Conservation (phyloP, 1,140 invertebrate genomes). For the Solenopsis fugax region DNA sequence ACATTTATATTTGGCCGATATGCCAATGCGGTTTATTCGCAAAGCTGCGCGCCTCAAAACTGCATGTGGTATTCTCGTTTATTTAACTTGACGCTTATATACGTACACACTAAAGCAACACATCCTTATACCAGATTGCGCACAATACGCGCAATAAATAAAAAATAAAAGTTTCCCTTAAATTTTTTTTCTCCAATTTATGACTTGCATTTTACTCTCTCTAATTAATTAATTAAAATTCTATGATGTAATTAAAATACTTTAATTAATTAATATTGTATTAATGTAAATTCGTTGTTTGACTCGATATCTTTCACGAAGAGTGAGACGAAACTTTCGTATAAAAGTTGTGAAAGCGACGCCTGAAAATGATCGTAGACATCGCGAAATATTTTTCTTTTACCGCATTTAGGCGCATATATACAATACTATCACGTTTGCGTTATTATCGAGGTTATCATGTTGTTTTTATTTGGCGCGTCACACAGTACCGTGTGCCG, state of each 20-base stretch:
- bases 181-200: not conserved
- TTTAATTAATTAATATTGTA: not conserved
- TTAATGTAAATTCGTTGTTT: not conserved
- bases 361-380: not conserved
- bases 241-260: not conserved
- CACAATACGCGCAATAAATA: not conserved
- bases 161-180: not conserved
- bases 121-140: not conserved
- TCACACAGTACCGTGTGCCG: not conserved
- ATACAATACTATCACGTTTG: not conserved
- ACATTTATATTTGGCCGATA: not conserved
- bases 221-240: not conserved
- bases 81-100: not conserved
- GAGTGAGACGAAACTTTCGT: not conserved
- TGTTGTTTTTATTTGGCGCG: not conserved
- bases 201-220: not conserved
- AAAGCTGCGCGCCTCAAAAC: not conserved
- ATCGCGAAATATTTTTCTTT: not conserved
- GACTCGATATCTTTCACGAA: not conserved
- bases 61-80: not conserved
- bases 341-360: not conserved
- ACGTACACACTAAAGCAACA: too few relatives aligned
- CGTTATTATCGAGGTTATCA: not conserved
- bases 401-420: too few relatives aligned
- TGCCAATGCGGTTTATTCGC: not conserved